Percentiles rank a stretch among this genome's conserved stretches.
phyloP scores from a whole-genome alignment of 2,113 vertebrate species.

The Cynoglossus semilaevis region DNA sequence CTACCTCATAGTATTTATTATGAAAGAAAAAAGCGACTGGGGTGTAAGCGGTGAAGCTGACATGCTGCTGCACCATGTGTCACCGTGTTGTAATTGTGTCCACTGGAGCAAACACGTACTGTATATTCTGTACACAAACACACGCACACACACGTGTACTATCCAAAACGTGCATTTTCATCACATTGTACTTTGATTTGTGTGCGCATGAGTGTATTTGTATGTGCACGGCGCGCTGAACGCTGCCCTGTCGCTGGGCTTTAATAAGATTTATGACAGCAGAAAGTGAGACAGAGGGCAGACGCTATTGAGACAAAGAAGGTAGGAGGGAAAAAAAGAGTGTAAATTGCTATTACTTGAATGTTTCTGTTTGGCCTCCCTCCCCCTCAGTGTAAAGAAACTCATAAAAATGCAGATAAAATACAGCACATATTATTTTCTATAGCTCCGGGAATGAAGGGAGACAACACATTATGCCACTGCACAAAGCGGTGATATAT shows the following conservation, averaged over 20 bases:
- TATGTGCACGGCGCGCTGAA: slow-evolving; percentile 24
- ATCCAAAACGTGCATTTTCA: slow-evolving; percentile 15
- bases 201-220: not conserved
- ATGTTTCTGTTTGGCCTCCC: slow-evolving; percentile 13
- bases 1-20: slow-evolving; percentile 28
- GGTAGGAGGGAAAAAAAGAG: slow-evolving; percentile 26
- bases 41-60: too few species aligned
- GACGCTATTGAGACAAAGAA: slow-evolving; percentile 36
- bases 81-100: too few species aligned
- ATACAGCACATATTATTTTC: slow-evolving; percentile 6
- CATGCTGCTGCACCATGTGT: too few species aligned
- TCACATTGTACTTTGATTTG: slow-evolving; percentile 3
- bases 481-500: slow-evolving; percentile 6
- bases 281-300: slow-evolving; percentile 23
- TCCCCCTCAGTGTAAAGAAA: slow-evolving; percentile 17
- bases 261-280: slow-evolving; percentile 57
- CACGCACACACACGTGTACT: slow-evolving; percentile 1
- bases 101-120: too few species aligned
- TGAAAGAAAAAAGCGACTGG: not conserved
- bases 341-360: slow-evolving; percentile 27
- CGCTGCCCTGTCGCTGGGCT: slow-evolving; percentile 34
- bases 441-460: not conserved
- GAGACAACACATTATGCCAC: slow-evolving; percentile 10
- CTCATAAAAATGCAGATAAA: slow-evolving; percentile 1
- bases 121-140: not conserved